These are phyloP conservation scores for Teinopalpus imperialis DNA, from an alignment of 2,888 invertebrate genomes.

Conservation along the genomic window DNA sequence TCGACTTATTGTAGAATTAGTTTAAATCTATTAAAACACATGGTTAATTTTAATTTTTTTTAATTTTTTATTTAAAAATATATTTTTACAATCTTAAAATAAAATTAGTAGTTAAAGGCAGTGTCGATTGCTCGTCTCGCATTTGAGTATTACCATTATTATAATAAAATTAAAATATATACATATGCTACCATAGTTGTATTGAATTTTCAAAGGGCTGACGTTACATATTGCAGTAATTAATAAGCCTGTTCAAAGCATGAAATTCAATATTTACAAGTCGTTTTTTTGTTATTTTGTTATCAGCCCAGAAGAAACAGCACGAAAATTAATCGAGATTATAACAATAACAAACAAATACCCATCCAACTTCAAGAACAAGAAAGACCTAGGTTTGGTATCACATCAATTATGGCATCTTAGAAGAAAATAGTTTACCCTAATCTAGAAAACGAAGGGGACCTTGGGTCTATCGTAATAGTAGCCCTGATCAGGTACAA, in stretches of 20 bases:
- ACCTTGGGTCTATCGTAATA: conserved; percentile 71
- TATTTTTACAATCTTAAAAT: conserved; percentile 58
- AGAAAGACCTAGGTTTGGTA: conserved; percentile 58
- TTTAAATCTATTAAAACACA: conserved; percentile 1
- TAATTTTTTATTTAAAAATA: conserved; percentile 50
- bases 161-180: conserved; percentile 41
- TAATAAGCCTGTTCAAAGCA: neutral
- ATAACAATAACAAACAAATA: conserved; percentile 26
- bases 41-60: conserved; percentile 32
- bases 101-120: conserved; percentile 69
- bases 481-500: conserved; percentile 63
- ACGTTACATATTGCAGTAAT: conserved; percentile 6
- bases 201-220: conserved; percentile 8
- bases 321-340: neutral
- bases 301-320: conserved; percentile 10
- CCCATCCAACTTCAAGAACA: conserved; percentile 24
- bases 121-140: conserved; percentile 59
- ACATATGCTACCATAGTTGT: conserved; percentile 18
- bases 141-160: conserved; percentile 72
- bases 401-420: conserved; percentile 63
- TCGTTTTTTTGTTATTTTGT: neutral
- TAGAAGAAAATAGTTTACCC: conserved; percentile 30
- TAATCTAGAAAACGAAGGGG: conserved; percentile 67
- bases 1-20: no score
- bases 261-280: conserved; percentile 17